These are phyloP conservation scores for Limenitis arthemis DNA, from an alignment of 2,888 invertebrate species.

Conservation along the genomic window DNA sequence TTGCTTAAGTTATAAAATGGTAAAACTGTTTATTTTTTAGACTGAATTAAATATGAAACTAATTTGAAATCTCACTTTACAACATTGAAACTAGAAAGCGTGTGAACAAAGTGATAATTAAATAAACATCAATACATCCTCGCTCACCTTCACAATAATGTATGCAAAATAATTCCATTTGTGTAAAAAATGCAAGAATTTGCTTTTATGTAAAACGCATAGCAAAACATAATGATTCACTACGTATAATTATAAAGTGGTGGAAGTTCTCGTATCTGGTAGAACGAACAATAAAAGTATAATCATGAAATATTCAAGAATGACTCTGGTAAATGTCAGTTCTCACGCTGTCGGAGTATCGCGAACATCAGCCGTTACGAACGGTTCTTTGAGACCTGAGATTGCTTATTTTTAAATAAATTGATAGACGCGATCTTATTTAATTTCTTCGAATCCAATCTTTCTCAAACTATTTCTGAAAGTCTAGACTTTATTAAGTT, in stretches of 20 bases:
- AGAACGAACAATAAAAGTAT: slow-evolving; percentile 29
- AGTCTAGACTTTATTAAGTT: too few species aligned
- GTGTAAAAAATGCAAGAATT: not conserved
- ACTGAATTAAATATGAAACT: slow-evolving; percentile 3
- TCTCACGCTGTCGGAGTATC: slow-evolving; percentile 33
- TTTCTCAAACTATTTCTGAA: too few species aligned
- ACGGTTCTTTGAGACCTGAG: slow-evolving; percentile 19
- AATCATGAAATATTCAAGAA: slow-evolving; percentile 39
- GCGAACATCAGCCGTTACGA: slow-evolving; percentile 24
- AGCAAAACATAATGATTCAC: not conserved
- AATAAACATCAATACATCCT: slow-evolving; percentile 7
- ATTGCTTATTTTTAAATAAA: slow-evolving; percentile 14
- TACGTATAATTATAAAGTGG: not conserved
- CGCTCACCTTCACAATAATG: slow-evolving; percentile 1
- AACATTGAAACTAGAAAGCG: slow-evolving; percentile 8
- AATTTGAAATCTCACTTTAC: slow-evolving; percentile 7
- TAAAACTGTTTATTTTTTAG: not conserved
- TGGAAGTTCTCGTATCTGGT: not conserved
- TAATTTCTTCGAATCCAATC: too few species aligned
- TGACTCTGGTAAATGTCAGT: slow-evolving; percentile 32
- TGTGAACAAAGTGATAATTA: slow-evolving; percentile 7
- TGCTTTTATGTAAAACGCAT: not conserved
- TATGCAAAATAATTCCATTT: slow-evolving; percentile 9
- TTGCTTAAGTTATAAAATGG: not conserved
- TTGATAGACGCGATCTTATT: slow-evolving; percentile 1